These are phyloP conservation scores for Felis chaus DNA, from an alignment of 2,113 vertebrate species.

Conservation along the genomic window DNA sequence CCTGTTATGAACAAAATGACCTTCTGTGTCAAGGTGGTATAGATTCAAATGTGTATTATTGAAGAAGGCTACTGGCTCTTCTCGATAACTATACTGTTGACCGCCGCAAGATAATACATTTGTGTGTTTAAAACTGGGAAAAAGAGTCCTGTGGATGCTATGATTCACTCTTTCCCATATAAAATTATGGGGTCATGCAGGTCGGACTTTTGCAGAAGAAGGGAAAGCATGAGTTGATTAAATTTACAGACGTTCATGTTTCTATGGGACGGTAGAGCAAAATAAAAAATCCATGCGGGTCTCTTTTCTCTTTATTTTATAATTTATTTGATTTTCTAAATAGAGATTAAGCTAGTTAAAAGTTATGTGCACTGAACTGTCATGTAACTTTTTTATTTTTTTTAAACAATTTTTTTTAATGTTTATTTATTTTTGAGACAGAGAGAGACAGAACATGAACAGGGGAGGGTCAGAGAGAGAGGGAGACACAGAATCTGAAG, in stretches of 20 bases:
- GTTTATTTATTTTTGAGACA: no score
- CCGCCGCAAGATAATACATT: neutral
- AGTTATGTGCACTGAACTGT: neutral
- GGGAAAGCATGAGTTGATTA: neutral
- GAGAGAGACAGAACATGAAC: no score
- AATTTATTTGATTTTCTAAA: slow-evolving; percentile 6
- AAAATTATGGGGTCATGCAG: neutral
- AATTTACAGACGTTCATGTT: neutral
- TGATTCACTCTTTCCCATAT: neutral
- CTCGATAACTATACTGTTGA: neutral
- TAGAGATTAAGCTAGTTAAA: neutral
- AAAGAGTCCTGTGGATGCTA: neutral
- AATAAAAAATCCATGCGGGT: neutral
- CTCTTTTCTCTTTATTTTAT: neutral
- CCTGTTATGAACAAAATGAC: neutral
- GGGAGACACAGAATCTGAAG: no score
- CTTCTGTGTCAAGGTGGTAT: neutral
- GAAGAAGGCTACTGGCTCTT: neutral
- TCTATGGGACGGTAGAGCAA: neutral
- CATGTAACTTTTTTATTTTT: neutral
- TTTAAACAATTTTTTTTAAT: no score
- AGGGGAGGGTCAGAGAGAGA: no score
- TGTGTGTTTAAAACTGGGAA: neutral
- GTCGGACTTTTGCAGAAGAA: neutral
- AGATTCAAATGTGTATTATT: neutral